A percentile compares a stretch with the other conserved stretches of the same genome.
Evolutionary conservation across 2,888 invertebrate species (phyloP).

Genomic region (Tiliacea citrago): DNA sequence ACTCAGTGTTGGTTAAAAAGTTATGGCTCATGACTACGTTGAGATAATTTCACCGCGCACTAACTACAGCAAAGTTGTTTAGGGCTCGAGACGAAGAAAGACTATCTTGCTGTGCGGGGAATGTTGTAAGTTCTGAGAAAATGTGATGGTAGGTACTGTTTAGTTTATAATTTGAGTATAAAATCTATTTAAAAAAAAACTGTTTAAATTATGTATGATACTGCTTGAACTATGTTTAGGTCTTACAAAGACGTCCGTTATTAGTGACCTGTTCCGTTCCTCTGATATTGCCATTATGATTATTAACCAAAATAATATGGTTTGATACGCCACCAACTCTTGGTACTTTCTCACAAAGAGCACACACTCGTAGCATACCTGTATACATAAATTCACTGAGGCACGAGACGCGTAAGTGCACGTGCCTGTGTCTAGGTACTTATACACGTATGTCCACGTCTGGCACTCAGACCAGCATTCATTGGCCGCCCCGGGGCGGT

Average conservation of each 20-base stretch:
- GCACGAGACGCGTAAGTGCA: neutral
- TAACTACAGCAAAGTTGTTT: conserved; percentile 54
- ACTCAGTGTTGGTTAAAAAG: conserved; percentile 49
- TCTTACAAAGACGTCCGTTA: neutral
- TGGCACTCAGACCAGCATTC: conserved; percentile 34
- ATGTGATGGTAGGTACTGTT: conserved; percentile 30
- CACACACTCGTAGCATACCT: neutral
- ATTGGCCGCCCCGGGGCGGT: conserved; percentile 35
- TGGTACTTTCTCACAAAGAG: neutral
- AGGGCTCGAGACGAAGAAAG: conserved; percentile 46
- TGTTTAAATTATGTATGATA: too few relatives aligned
- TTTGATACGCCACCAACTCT: neutral
- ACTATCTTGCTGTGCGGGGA: conserved; percentile 45
- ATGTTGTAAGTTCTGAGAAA: conserved; percentile 33
- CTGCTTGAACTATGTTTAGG: neutral
- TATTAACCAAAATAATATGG: too few relatives aligned
- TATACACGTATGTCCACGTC: conserved; percentile 25
- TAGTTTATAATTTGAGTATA: too few relatives aligned
- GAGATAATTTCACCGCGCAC: conserved; percentile 45
- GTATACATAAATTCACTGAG: neutral
- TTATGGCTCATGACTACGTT: conserved; percentile 40
- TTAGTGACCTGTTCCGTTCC: neutral
- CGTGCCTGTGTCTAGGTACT: neutral
- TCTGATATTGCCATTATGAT: neutral
- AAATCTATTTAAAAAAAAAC: too few relatives aligned